A percentile compares a stretch with the other conserved stretches of the same genome.
These are phyloP conservation scores for Pecten maximus DNA, from an alignment of 2,888 invertebrate species.

Conservation along the genomic window DNA sequence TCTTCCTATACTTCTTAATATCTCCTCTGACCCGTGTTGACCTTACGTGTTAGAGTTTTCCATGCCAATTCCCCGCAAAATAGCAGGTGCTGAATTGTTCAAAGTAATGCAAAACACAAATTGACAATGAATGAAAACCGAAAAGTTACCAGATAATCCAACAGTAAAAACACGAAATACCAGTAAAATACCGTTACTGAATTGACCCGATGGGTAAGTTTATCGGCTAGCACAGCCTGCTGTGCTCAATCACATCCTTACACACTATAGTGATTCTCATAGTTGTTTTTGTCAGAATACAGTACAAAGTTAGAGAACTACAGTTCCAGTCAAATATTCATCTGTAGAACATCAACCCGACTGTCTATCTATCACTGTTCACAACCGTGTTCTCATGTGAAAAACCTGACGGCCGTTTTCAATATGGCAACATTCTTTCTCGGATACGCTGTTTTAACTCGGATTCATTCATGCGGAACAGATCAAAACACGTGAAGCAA, in stretches of 20 bases:
- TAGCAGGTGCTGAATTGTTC: constrained; percentile 5
- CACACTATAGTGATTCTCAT: not conserved
- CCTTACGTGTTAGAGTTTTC: not conserved
- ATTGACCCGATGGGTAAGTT: constrained; percentile 19
- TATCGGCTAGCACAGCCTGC: not conserved
- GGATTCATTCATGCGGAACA: constrained; percentile 25
- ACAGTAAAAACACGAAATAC: not conserved
- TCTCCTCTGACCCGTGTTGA: not conserved
- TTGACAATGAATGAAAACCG: not conserved
- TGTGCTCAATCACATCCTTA: not conserved
- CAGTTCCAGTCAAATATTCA: not conserved
- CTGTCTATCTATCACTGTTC: not conserved
- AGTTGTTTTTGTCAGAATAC: not conserved
- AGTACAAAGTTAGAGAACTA: not conserved
- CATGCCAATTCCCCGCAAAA: constrained; percentile 20
- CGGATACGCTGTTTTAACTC: constrained; percentile 29
- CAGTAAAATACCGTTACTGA: constrained; percentile 18
- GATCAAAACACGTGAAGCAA: constrained; percentile 32
- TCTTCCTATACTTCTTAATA: constrained; percentile 20
- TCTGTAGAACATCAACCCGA: not conserved
- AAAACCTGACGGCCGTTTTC: constrained; percentile 25
- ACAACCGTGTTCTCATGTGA: constrained; percentile 7
- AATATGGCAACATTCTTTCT: constrained; percentile 32
- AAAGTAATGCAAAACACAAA: constrained; percentile 23
- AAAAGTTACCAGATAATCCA: constrained; percentile 1